Conservation (phyloP, 2,888 invertebrate species). For the Tipula lateralis region DNA sequence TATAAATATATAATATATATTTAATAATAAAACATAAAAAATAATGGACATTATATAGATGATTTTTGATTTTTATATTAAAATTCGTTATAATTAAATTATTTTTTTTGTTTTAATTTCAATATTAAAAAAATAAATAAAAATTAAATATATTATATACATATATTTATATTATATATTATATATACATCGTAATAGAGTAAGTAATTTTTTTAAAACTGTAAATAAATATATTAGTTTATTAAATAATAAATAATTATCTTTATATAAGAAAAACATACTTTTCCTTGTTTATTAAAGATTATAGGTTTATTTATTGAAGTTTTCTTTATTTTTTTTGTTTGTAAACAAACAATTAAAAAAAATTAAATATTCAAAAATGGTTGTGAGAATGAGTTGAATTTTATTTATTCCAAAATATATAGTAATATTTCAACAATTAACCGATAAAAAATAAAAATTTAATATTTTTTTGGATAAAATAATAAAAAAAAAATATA, state of each 20-base stretch:
- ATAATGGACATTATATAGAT: neutral
- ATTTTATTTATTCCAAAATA: conserved; percentile 16
- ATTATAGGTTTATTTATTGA: conserved; percentile 34
- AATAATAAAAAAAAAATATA: neutral
- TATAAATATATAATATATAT: neutral
- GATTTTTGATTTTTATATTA: neutral
- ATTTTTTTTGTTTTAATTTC: neutral
- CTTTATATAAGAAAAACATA: neutral
- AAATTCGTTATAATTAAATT: neutral
- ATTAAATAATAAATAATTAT: neutral
- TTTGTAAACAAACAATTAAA: neutral
- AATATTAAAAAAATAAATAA: neutral
- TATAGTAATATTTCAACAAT: neutral
- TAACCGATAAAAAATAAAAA: neutral
- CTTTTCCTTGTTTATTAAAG: neutral
- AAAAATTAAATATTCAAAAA: conserved; percentile 25
- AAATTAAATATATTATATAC: neutral
- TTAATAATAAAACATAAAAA: neutral
- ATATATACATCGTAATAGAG: conserved; percentile 8
- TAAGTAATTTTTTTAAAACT: neutral
- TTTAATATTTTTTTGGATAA: neutral
- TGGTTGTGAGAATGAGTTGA: neutral
- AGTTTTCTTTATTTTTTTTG: conserved; percentile 30
- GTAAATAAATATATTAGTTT: neutral
- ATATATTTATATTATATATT: neutral